phyloP scores from a whole-genome alignment of 2,888 invertebrate species.

The Dioctria rufipes region DNA sequence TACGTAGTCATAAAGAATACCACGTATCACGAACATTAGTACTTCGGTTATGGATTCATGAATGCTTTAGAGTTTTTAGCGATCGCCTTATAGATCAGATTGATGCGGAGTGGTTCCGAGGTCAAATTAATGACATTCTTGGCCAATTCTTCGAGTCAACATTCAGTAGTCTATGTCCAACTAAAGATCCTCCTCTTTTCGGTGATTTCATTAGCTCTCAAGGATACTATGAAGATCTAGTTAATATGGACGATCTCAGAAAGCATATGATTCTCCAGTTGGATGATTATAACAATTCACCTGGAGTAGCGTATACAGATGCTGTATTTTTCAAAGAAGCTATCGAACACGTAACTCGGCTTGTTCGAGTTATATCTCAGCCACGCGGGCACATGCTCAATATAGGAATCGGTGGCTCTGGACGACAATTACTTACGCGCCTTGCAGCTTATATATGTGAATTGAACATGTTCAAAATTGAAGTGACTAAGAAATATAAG shows the following conservation, averaged over 20 bases:
- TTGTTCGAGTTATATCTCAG: conserved; percentile 87
- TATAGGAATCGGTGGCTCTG: conserved; percentile 90
- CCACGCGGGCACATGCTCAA: conserved; percentile 87
- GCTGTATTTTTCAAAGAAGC: conserved; percentile 90
- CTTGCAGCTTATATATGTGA: conserved; percentile 87
- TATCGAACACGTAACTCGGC: conserved; percentile 86
- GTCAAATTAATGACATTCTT: conserved; percentile 80
- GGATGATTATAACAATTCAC: conserved; percentile 78
- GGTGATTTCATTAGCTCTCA: conserved; percentile 87
- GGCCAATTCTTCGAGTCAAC: conserved; percentile 87
- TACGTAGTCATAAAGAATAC: conserved; percentile 83
- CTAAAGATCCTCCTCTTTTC: conserved; percentile 79
- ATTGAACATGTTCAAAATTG: conserved; percentile 83
- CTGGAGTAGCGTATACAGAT: conserved; percentile 85
- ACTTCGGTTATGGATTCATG: conserved; percentile 89
- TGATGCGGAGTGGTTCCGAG: conserved; percentile 84
- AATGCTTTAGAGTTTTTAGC: conserved; percentile 86
- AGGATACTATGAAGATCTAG: conserved; percentile 85
- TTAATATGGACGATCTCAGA: conserved; percentile 75
- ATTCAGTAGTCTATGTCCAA: conserved; percentile 83
- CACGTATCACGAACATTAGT: conserved; percentile 81
- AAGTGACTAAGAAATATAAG: conserved; percentile 84
- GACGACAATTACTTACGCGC: conserved; percentile 84
- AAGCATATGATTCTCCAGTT: conserved; percentile 72
- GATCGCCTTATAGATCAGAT: conserved; percentile 86